These are phyloP conservation scores for Syrrhaptes paradoxus DNA, from an alignment of 2,113 vertebrate species.

Conservation along the genomic window DNA sequence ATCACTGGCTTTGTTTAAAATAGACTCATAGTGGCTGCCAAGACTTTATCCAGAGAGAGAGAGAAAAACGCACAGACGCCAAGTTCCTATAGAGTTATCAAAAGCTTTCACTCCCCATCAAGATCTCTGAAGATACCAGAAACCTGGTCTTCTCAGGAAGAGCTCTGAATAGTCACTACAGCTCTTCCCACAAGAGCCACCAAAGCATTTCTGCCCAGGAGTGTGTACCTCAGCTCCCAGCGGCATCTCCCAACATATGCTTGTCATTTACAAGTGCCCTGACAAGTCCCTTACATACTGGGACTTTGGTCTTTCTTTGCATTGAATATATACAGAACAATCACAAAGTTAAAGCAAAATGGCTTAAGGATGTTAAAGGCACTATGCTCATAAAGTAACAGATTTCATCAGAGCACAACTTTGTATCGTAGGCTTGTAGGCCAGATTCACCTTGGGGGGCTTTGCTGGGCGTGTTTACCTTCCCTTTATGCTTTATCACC, in stretches of 20 bases:
- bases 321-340: background rate
- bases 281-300: background rate
- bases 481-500: conserved; percentile 3
- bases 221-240: background rate
- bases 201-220: background rate
- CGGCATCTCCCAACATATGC: background rate
- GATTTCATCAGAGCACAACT: background rate
- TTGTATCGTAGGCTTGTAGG: background rate
- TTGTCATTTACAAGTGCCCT: background rate
- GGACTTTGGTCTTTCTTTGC: background rate
- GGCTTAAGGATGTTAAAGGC: background rate
- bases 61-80: background rate
- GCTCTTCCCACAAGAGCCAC: background rate
- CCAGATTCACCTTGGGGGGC: background rate
- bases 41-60: conserved; percentile 59
- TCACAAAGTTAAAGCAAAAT: background rate
- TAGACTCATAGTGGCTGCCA: conserved; percentile 26
- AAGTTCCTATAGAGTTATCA: conserved; percentile 69
- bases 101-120: conserved; percentile 48
- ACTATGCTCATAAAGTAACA: background rate
- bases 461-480: background rate
- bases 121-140: conserved; percentile 6
- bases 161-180: background rate
- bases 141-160: background rate
- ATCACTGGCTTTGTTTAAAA: conserved; percentile 69